Percentiles rank a stretch among this genome's conserved stretches.
phyloP scores from a whole-genome alignment of 2,888 invertebrate species.

The Troides oblongomaculatus region DNA sequence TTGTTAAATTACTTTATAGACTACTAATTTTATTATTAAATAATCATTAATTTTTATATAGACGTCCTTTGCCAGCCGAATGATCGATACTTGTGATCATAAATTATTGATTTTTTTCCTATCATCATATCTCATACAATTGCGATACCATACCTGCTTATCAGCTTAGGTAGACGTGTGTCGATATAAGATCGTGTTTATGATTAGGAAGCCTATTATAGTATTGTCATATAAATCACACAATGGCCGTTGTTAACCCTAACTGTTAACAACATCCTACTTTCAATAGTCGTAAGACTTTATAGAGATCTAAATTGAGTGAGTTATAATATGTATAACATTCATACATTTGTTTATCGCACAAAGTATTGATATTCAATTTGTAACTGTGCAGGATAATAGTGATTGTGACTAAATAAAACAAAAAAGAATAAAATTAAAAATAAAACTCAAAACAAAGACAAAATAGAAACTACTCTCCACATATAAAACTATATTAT shows the following conservation, averaged over 20 bases:
- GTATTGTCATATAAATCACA: conserved; percentile 3
- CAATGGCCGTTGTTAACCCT: not conserved
- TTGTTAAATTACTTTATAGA: not conserved
- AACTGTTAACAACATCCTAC: not conserved
- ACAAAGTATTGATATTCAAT: too few species aligned
- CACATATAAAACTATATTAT: too few species aligned
- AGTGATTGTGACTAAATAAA: too few species aligned
- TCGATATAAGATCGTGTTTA: conserved; percentile 6
- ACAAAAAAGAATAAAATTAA: too few species aligned
- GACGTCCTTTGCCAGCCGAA: conserved; percentile 9
- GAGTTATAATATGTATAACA: not conserved
- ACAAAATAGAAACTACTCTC: too few species aligned
- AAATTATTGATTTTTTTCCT: conserved; percentile 7
- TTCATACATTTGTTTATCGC: not conserved
- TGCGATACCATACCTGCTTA: conserved; percentile 12
- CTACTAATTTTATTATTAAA: not conserved
- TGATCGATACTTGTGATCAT: conserved; percentile 14
- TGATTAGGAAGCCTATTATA: conserved; percentile 3
- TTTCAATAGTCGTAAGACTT: not conserved
- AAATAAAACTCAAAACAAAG: too few species aligned
- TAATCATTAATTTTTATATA: not conserved
- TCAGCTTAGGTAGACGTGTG: conserved; percentile 3
- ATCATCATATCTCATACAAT: conserved; percentile 3
- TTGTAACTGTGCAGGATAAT: too few species aligned
- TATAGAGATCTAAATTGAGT: not conserved